Percentiles rank a stretch among this genome's conserved stretches.
Evolutionary conservation across 2,888 invertebrate species (phyloP).

Genomic region (Apodemia hepburni): DNA sequence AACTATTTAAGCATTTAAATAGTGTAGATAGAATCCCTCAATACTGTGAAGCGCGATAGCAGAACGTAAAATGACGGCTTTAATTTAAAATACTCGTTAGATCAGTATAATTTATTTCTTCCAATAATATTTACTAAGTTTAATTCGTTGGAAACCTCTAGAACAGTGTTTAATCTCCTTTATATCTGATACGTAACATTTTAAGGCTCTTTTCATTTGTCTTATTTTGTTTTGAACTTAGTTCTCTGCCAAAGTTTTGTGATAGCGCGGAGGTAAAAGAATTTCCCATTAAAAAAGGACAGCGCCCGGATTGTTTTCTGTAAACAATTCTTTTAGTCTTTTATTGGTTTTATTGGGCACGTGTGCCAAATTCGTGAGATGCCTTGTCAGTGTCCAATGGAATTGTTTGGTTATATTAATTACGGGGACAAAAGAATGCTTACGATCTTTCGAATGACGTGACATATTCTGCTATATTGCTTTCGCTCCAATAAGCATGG

Average conservation of each 20-base stretch:
- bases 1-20: no score
- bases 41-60: not conserved
- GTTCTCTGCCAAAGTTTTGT: constrained; percentile 51
- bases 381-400: constrained; percentile 28
- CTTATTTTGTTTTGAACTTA: constrained; percentile 59
- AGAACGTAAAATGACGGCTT: not conserved
- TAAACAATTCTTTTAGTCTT: constrained; percentile 58
- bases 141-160: not conserved
- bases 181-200: constrained; percentile 24
- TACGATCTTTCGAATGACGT: not conserved
- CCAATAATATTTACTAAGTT: not conserved
- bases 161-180: constrained; percentile 23
- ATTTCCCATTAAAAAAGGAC: constrained; percentile 68
- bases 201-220: constrained; percentile 50
- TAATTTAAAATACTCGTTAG: not conserved
- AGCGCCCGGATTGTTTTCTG: constrained; percentile 59
- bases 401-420: constrained; percentile 14
- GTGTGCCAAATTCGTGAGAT: constrained; percentile 48
- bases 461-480: not conserved
- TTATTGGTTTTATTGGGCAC: constrained; percentile 64
- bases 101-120: not conserved
- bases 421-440: constrained; percentile 1
- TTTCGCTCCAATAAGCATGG: not conserved
- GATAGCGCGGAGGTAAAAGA: constrained; percentile 57
- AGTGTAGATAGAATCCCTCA: no score